These are phyloP conservation scores for Stegophylla sp. DNA, from an alignment of 2,888 invertebrate genomes.

Conservation along the genomic window DNA sequence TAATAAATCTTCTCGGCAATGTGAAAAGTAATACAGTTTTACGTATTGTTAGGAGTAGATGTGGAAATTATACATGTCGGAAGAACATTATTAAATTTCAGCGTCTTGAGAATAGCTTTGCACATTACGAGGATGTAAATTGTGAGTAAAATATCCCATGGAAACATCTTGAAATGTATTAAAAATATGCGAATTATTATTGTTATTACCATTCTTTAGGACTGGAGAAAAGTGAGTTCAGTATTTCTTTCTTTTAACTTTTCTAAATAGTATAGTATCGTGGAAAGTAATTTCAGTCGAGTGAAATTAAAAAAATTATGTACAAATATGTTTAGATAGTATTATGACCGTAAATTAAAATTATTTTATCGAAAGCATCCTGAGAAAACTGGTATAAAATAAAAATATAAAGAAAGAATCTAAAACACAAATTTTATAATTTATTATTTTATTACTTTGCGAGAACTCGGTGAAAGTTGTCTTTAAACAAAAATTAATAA, in stretches of 20 bases:
- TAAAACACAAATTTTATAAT: too few relatives aligned
- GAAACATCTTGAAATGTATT: not conserved
- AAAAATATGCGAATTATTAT: slow-evolving; percentile 3
- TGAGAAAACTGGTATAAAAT: too few relatives aligned
- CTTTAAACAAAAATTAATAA: too few relatives aligned
- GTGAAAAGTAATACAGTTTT: not conserved
- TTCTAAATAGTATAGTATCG: not conserved
- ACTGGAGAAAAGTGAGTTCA: not conserved
- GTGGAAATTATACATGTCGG: not conserved
- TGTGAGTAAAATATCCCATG: not conserved
- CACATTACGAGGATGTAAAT: not conserved
- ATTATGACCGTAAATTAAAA: too few relatives aligned
- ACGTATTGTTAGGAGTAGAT: not conserved
- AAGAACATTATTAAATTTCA: slow-evolving; percentile 17
- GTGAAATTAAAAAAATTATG: too few relatives aligned
- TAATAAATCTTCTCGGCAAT: not conserved
- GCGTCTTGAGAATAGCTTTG: not conserved
- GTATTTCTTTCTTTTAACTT: not conserved
- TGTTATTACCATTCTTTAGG: not conserved
- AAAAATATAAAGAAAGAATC: too few relatives aligned
- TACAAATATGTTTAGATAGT: too few relatives aligned
- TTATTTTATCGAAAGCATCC: too few relatives aligned
- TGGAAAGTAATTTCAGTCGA: not conserved
- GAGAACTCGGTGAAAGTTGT: too few relatives aligned
- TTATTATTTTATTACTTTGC: too few relatives aligned